These are phyloP conservation scores for Novumbra hubbsi DNA, from an alignment of 2,797 vertebrate genomes.

Conservation along the genomic window DNA sequence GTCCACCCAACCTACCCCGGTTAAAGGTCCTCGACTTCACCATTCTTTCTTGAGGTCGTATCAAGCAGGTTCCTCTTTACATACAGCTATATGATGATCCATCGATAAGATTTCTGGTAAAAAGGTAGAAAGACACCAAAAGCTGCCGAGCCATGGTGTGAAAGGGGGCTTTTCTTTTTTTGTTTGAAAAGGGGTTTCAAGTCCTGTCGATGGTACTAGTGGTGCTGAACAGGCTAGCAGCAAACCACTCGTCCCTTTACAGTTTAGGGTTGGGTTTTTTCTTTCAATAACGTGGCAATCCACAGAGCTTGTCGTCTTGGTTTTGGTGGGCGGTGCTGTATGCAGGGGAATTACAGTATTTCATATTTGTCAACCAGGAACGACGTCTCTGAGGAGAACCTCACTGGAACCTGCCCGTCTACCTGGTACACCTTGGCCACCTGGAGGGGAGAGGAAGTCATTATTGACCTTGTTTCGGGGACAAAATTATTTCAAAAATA, in stretches of 20 bases:
- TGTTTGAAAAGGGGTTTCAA: slow-evolving; percentile 7
- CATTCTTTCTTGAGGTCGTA: slow-evolving; percentile 10
- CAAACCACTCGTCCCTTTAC: slow-evolving; percentile 25
- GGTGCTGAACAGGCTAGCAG: slow-evolving; percentile 40
- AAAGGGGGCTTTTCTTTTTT: slow-evolving; percentile 23
- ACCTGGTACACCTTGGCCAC: slow-evolving; percentile 85
- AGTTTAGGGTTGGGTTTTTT: slow-evolving; percentile 9
- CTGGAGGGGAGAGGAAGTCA: slow-evolving; percentile 36
- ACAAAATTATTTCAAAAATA: too few species aligned
- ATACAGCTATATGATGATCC: slow-evolving; percentile 20
- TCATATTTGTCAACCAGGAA: slow-evolving; percentile 89
- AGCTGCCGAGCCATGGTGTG: slow-evolving; percentile 24
- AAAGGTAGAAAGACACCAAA: slow-evolving; percentile 52
- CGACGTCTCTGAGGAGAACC: slow-evolving; percentile 84
- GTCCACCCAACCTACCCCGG: slow-evolving; percentile 3
- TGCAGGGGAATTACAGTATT: slow-evolving; percentile 75
- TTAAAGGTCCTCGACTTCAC: slow-evolving; percentile 5
- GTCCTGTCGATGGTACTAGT: slow-evolving; percentile 41
- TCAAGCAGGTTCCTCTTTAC: slow-evolving; percentile 8
- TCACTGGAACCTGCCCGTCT: slow-evolving; percentile 82
- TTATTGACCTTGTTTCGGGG: neutral
- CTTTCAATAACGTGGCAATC: slow-evolving; percentile 37
- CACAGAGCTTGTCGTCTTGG: slow-evolving; percentile 31
- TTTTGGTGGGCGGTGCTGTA: slow-evolving; percentile 21
- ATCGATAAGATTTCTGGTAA: slow-evolving; percentile 35